A percentile compares a stretch with the other conserved stretches of the same genome.
These are phyloP conservation scores for Arctocebus calabarensis DNA, from an alignment of 2,797 vertebrate species.

Conservation along the genomic window DNA sequence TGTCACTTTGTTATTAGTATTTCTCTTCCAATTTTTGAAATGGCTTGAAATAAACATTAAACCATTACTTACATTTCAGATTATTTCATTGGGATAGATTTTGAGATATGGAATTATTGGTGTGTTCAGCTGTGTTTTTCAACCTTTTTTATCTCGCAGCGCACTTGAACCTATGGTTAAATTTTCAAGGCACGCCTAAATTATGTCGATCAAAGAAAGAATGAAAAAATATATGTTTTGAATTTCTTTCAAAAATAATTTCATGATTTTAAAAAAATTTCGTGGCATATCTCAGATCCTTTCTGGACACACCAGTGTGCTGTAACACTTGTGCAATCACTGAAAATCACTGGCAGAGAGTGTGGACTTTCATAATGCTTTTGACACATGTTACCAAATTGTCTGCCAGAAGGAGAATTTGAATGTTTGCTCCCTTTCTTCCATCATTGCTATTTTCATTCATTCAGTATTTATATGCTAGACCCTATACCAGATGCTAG, in stretches of 20 bases:
- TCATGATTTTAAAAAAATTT: no score
- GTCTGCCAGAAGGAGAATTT: background rate
- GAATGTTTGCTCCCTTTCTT: constrained; percentile 11
- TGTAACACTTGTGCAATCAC: no score
- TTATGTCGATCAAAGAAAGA: no score
- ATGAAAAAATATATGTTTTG: no score
- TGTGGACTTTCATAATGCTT: background rate
- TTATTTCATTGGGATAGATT: background rate
- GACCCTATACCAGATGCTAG: background rate
- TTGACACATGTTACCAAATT: background rate
- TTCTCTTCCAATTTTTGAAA: background rate
- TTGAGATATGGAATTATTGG: constrained; percentile 1
- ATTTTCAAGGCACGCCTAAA: no score
- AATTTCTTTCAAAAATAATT: no score
- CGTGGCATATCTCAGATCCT: no score
- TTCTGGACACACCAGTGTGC: no score
- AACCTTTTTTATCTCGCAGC: no score
- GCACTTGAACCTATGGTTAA: no score
- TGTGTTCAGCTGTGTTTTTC: background rate
- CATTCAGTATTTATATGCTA: background rate
- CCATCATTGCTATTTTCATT: background rate
- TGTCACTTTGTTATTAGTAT: constrained; percentile 32
- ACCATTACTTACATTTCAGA: background rate
- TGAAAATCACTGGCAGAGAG: no score
- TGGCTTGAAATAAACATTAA: background rate